A percentile compares a stretch with the other conserved stretches of the same genome.
phyloP scores from a whole-genome alignment of 2,888 invertebrate genomes.

The Tipula unca region DNA sequence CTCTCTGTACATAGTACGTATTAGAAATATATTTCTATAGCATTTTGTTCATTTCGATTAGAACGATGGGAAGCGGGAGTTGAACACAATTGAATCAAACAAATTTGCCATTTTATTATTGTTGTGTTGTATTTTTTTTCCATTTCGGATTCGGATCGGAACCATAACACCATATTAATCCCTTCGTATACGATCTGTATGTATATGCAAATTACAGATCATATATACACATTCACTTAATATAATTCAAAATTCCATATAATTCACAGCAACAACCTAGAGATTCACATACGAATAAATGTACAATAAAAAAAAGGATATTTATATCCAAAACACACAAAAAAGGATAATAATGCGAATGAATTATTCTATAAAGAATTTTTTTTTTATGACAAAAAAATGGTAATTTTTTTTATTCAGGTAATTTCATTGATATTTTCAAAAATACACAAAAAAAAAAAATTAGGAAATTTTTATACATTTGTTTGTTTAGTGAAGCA shows the following conservation, averaged over 20 bases:
- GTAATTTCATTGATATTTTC: neutral
- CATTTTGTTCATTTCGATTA: neutral
- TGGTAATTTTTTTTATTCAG: neutral
- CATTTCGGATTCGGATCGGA: neutral
- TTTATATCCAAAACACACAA: neutral
- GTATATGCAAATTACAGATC: neutral
- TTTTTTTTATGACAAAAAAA: slow-evolving; percentile 8
- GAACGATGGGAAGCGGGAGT: neutral
- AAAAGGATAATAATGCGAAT: slow-evolving; percentile 14
- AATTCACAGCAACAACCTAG: neutral
- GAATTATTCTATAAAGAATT: slow-evolving; percentile 8
- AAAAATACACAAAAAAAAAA: neutral
- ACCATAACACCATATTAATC: neutral
- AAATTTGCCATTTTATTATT: neutral
- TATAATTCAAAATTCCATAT: neutral
- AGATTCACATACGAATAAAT: neutral
- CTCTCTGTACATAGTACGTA: neutral
- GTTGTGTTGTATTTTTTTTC: neutral
- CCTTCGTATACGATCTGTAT: neutral
- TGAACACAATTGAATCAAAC: neutral
- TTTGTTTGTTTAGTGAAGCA: neutral
- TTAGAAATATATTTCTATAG: neutral
- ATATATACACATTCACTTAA: neutral
- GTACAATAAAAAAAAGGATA: neutral
- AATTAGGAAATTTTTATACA: neutral